Base-by-base conservation (phyloP, 2,888 invertebrate genomes). In the Cenopis cana region DNA sequence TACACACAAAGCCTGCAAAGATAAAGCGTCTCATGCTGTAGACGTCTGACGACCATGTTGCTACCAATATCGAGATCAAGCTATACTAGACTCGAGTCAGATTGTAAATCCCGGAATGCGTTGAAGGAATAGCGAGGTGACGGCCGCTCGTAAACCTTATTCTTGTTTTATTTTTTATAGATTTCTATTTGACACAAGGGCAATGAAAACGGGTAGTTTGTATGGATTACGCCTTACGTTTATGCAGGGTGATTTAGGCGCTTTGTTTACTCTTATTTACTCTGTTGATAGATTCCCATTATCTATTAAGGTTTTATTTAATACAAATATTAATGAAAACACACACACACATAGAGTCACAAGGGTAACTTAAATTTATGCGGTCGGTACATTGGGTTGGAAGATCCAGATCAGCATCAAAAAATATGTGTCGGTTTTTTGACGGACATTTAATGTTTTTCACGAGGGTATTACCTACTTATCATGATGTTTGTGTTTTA, bases 81-180 rank as follows among this genome's bases (percentile, higher is more conserved):
- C n/a, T 41, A 41, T 14, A 14, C 12, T 41, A 11, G 41, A 14
- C 14, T 46, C 46, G n/a, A 46, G 5, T n/a, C n/a, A 46, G 46
- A 46, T 46, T n/a, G 33, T n/a, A 12, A 46, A 46, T 46, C 46
- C 8, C 33, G 33, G 2, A 33, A 24, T 24, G 41, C 41, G 12
- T 41, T 41, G 41, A 1, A 46, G n/a, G 46, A n/a, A 33, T 33
- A 8, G 46, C 46, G 14, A 17, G 50, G 52, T 52, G 36, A 59
- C 5, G 18, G 49, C 29, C 18, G 52, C 57, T 29, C 41, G 60
- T 60, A 52, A 60, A 60, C 68, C 59, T 68, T 60, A 60, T 60
- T 68, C 52, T 38, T 24, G 67, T 50, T 67, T 50, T 57, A 67
- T 57, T 57, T 36, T 57, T 18, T 20, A 18, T 14, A n/a, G 18